Evolutionary conservation across 1,140 invertebrate genomes (phyloP).

Genomic region (Phenacoccus solenopsis): DNA sequence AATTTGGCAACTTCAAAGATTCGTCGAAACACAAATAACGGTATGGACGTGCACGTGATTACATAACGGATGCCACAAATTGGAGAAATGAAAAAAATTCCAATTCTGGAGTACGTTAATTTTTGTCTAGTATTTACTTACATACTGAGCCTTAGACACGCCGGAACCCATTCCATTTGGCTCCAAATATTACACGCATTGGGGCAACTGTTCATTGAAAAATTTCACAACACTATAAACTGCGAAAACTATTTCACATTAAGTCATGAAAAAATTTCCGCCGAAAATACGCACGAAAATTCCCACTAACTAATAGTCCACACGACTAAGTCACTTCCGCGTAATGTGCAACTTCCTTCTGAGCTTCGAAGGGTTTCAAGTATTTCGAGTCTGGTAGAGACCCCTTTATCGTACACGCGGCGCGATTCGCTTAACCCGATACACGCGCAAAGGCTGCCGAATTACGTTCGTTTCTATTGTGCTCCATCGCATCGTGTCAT

Average conservation of each 20-base stretch:
- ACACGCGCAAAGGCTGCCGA: background rate
- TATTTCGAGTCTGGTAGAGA: background rate
- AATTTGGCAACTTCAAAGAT: too few species aligned
- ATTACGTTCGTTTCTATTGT: background rate
- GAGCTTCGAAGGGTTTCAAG: background rate
- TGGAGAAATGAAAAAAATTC: background rate
- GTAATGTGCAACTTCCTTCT: background rate
- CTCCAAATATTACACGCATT: background rate
- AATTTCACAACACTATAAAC: background rate
- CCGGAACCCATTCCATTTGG: background rate
- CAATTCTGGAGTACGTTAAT: too few species aligned
- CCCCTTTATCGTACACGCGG: background rate
- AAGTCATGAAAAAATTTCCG: too few species aligned
- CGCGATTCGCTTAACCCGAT: background rate
- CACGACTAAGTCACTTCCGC: background rate
- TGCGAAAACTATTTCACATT: too few species aligned
- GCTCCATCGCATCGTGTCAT: too few species aligned
- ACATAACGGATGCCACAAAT: too few species aligned
- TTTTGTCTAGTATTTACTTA: too few species aligned
- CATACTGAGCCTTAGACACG: background rate
- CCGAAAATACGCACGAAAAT: background rate
- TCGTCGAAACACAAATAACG: too few species aligned
- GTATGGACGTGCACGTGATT: too few species aligned
- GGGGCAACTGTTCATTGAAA: background rate
- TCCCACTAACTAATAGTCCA: background rate